Percentiles rank a stretch among this genome's conserved stretches.
These are phyloP conservation scores for Torymus aiolomorphi DNA, from an alignment of 2,888 invertebrate genomes.

Conservation along the genomic window DNA sequence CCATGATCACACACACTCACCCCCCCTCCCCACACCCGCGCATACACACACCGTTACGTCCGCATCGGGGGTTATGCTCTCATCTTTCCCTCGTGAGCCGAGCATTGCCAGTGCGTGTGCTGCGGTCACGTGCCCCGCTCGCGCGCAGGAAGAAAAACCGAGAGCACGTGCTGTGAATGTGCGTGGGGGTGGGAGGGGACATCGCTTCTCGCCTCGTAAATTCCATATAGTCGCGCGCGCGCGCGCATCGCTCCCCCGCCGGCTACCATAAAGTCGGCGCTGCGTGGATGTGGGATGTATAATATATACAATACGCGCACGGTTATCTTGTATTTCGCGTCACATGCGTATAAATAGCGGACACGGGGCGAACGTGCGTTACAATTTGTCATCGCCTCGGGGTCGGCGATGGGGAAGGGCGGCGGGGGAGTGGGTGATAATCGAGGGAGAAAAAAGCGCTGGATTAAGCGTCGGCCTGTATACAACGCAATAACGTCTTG, in stretches of 20 bases:
- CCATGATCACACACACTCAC: no score
- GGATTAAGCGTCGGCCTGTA: background rate
- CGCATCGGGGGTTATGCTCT: no score
- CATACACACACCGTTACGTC: no score
- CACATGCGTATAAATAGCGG: conserved; percentile 30
- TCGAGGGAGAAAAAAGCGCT: background rate
- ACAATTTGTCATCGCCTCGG: conserved; percentile 44
- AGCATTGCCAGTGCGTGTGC: no score
- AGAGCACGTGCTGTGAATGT: conserved; percentile 32
- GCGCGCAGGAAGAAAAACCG: background rate
- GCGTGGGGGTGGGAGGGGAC: background rate
- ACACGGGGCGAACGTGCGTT: background rate
- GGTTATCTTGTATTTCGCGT: background rate
- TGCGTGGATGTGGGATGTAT: conserved; percentile 8
- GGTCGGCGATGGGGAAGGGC: background rate
- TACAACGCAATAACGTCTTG: conserved; percentile 35
- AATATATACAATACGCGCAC: background rate
- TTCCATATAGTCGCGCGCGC: background rate
- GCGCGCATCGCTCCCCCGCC: background rate
- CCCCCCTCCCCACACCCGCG: no score
- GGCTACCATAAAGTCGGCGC: background rate
- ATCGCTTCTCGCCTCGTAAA: conserved; percentile 50
- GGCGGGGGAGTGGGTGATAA: background rate
- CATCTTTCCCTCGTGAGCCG: no score
- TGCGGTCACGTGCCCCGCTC: no score